These are phyloP conservation scores for Lasioglossum lativentre DNA, from an alignment of 2,888 invertebrate genomes.

Conservation along the genomic window DNA sequence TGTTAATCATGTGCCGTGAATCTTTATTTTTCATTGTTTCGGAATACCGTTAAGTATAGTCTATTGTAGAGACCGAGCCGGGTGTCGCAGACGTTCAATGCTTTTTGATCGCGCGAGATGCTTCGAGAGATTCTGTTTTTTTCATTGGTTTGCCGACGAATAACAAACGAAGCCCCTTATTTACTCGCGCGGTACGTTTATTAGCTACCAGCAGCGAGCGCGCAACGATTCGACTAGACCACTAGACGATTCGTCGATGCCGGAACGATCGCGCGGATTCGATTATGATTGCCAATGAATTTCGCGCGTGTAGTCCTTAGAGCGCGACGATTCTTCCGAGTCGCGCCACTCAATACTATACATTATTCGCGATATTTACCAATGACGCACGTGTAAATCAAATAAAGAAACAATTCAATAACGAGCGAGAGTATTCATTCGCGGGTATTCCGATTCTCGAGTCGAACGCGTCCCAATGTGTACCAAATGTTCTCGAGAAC, in stretches of 20 bases:
- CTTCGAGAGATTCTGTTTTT: constrained; percentile 1
- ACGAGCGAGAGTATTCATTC: not conserved
- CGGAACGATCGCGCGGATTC: constrained; percentile 5
- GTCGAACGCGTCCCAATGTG: not conserved
- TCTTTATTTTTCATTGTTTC: constrained; percentile 26
- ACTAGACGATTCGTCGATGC: not conserved
- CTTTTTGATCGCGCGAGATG: constrained; percentile 10
- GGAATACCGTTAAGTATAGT: not conserved
- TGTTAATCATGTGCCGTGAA: constrained; percentile 20
- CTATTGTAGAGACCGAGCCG: not conserved
- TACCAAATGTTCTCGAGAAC: constrained; percentile 72
- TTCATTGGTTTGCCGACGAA: constrained; percentile 15
- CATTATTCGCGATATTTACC: constrained; percentile 48
- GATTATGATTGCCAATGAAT: not conserved
- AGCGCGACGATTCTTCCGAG: constrained; percentile 23
- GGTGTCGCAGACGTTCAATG: not conserved
- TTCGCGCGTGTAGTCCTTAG: constrained; percentile 22
- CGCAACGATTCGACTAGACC: not conserved
- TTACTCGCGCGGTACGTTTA: constrained; percentile 13
- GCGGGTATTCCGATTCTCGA: not conserved
- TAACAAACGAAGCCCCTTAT: not conserved
- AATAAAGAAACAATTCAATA: constrained; percentile 45
- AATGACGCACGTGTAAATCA: constrained; percentile 56
- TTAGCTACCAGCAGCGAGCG: not conserved
- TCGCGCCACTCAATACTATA: constrained; percentile 26